Percentiles rank a stretch among this genome's conserved stretches.
Conservation (phyloP, 2,888 invertebrate genomes). For the Dryadula phaetusa region DNA sequence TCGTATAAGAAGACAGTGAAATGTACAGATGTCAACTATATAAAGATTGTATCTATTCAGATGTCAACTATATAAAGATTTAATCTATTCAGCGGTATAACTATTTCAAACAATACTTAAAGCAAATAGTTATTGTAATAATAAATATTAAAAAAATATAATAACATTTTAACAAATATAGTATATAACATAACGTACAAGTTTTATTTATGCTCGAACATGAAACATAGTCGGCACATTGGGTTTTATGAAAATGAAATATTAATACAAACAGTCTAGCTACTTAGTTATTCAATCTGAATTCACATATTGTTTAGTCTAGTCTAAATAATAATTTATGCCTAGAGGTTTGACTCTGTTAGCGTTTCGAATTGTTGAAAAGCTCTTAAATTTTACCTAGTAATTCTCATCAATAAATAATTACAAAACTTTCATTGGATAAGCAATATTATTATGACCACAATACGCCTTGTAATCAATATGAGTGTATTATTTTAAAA, state of each 20-base stretch:
- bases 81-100: too few relatives aligned
- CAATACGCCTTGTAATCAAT: too few relatives aligned
- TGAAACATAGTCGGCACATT: not conserved
- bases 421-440: too few relatives aligned
- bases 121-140: not conserved
- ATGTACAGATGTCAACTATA: too few relatives aligned
- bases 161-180: not conserved
- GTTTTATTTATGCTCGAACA: constrained; percentile 8
- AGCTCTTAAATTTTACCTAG: constrained; percentile 44
- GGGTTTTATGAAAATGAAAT: constrained; percentile 35
- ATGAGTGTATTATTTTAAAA: constrained; percentile 28
- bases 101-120: not conserved
- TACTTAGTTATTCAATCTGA: constrained; percentile 41
- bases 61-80: too few relatives aligned
- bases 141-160: not conserved
- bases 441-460: too few relatives aligned
- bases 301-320: constrained; percentile 45
- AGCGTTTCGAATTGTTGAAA: constrained; percentile 44
- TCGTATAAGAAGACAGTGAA: not conserved
- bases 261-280: constrained; percentile 35
- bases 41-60: too few relatives aligned
- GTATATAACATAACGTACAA: not conserved
- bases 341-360: constrained; percentile 41
- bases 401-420: too few relatives aligned
- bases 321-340: constrained; percentile 46